These are phyloP conservation scores for Desmodus rotundus DNA, from an alignment of 2,113 vertebrate species.

Conservation along the genomic window DNA sequence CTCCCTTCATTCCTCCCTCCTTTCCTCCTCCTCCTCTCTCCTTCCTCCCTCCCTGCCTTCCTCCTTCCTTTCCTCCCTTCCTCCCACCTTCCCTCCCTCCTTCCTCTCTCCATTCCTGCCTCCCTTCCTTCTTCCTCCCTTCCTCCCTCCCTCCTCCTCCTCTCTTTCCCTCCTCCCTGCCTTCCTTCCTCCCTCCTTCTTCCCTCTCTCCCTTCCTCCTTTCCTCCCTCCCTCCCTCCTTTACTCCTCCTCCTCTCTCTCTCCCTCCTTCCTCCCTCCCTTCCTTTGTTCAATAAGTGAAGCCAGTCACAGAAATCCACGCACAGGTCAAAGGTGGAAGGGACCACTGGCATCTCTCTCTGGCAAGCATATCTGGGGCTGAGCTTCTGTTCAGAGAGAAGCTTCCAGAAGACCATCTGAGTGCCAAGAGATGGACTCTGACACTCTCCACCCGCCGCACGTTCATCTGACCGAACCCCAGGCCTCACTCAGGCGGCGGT, in stretches of 20 bases:
- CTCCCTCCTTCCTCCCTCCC: background rate
- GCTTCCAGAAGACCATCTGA: background rate
- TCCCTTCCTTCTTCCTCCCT: too few species aligned
- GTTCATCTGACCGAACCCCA: background rate
- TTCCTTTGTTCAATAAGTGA: background rate
- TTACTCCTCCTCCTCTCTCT: too few species aligned
- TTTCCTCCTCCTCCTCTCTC: too few species aligned
- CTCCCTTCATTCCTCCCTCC: too few species aligned
- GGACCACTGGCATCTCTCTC: background rate
- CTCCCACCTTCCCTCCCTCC: too few species aligned
- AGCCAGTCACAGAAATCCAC: background rate
- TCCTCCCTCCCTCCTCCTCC: too few species aligned
- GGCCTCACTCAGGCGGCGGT: accelerated
- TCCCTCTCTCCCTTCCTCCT: too few species aligned
- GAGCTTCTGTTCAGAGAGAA: slow-evolving; percentile 22
- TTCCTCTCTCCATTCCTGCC: too few species aligned
- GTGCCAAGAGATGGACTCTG: background rate
- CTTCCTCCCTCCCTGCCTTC: background rate
- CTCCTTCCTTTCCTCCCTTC: too few species aligned
- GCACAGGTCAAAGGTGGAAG: background rate
- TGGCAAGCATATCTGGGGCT: background rate
- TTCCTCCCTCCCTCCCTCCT: too few species aligned
- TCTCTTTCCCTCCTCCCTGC: background rate
- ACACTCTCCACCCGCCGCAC: background rate
- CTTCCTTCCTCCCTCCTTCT: background rate